Percentiles rank a stretch among this genome's conserved stretches.
These are phyloP conservation scores for Hippoglossus stenolepis DNA, from an alignment of 2,113 vertebrate species.

Conservation along the genomic window DNA sequence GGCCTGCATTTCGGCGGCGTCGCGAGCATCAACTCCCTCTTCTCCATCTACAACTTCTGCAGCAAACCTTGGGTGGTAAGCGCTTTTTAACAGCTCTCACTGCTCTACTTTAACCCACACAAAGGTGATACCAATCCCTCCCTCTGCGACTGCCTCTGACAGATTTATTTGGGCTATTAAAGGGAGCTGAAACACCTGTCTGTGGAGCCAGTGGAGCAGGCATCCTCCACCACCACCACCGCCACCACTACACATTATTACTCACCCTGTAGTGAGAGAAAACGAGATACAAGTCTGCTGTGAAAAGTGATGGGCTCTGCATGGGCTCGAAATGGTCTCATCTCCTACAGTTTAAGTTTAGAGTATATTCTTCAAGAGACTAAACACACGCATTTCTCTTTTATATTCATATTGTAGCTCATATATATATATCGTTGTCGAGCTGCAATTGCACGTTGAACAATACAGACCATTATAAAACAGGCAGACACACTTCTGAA, in stretches of 20 bases:
- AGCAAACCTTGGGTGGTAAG: conserved; percentile 99
- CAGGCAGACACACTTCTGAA: background rate
- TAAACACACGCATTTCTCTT: background rate
- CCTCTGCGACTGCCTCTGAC: conserved; percentile 7
- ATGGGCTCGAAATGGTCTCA: background rate
- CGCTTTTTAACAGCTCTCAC: background rate
- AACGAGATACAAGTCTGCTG: background rate
- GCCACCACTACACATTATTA: conserved; percentile 15
- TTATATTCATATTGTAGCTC: too few relatives aligned
- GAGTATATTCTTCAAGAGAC: background rate
- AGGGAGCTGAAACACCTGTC: conserved; percentile 59
- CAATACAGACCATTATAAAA: background rate
- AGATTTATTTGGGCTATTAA: conserved; percentile 62
- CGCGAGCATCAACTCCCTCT: conserved; percentile 90
- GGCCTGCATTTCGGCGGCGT: conserved; percentile 92
- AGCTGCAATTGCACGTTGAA: background rate
- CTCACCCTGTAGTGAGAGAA: conserved; percentile 14
- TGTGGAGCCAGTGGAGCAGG: conserved; percentile 36
- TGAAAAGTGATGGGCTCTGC: conserved; percentile 9
- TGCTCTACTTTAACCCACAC: conserved; percentile 28
- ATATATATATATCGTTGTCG: too few relatives aligned
- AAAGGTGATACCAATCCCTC: background rate
- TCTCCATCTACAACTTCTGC: conserved; percentile 98
- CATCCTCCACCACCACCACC: background rate
- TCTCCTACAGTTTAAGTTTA: too few relatives aligned